Conservation (phyloP, 2,888 invertebrate species). For the Netelia virgata region DNA sequence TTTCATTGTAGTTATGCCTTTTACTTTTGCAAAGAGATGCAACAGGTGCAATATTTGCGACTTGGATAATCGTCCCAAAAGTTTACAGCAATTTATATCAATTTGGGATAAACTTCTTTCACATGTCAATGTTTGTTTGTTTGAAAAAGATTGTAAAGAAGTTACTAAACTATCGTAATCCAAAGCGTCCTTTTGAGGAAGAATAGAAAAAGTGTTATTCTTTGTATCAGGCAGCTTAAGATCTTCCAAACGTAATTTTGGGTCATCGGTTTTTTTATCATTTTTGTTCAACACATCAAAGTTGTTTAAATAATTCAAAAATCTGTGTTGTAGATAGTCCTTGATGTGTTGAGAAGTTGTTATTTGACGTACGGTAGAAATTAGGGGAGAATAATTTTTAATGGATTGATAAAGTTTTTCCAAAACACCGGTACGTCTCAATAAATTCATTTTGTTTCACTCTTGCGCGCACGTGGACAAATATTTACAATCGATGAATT, state of each 20-base stretch:
- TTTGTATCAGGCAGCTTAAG: not conserved
- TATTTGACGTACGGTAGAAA: too few relatives aligned
- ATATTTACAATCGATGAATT: not conserved
- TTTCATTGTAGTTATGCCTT: not conserved
- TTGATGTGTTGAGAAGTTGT: not conserved
- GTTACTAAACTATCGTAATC: not conserved
- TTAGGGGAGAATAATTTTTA: constrained; percentile 6
- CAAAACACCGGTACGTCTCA: not conserved
- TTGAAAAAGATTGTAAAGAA: too few relatives aligned
- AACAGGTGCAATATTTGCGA: constrained; percentile 64
- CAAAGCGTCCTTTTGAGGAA: not conserved
- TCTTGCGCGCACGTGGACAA: not conserved
- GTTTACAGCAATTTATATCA: constrained; percentile 51
- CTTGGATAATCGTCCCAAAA: constrained; percentile 52
- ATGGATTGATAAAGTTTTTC: constrained; percentile 11
- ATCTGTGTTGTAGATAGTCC: not conserved
- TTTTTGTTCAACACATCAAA: not conserved
- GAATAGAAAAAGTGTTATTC: not conserved
- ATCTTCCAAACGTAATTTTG: not conserved
- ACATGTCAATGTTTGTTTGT: not conserved
- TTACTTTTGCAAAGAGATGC: constrained; percentile 51
- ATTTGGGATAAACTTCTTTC: not conserved
- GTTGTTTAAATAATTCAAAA: not conserved
- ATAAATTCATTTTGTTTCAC: constrained; percentile 27
- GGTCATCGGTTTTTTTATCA: not conserved